A percentile compares a stretch with the other conserved stretches of the same genome.
Conservation (phyloP, 2,888 invertebrate species). For the Empis livida region DNA sequence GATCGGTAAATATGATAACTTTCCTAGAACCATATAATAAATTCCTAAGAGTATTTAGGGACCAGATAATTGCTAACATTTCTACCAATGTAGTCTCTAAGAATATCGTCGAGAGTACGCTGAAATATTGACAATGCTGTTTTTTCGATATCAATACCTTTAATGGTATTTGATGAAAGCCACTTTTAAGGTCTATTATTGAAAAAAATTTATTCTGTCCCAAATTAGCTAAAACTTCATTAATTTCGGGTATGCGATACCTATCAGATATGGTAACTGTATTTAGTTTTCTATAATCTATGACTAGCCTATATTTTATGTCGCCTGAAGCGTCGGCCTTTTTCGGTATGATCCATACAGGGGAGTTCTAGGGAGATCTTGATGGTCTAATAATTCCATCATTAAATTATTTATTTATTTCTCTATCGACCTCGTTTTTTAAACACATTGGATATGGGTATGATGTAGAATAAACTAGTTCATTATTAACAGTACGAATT, state of each 20-base stretch:
- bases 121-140: constrained; percentile 10
- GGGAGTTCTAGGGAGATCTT: constrained; percentile 10
- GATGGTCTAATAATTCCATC: constrained; percentile 10
- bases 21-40: constrained; percentile 22
- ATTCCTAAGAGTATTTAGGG: constrained; percentile 22
- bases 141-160: constrained; percentile 5
- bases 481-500: constrained; percentile 7
- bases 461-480: constrained; percentile 7
- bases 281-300: too few relatives aligned
- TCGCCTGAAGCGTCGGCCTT: too few relatives aligned
- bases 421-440: constrained; percentile 6
- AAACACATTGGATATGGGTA: constrained; percentile 7
- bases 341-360: constrained; percentile 7
- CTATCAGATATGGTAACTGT: too few relatives aligned
- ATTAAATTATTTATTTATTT: constrained; percentile 4
- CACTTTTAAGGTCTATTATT: constrained; percentile 6
- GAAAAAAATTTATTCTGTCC: constrained; percentile 5
- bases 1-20: constrained; percentile 12
- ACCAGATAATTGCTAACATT: constrained; percentile 21
- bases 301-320: too few relatives aligned
- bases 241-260: constrained; percentile 4
- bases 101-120: constrained; percentile 9
- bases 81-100: constrained; percentile 11
- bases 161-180: not conserved
- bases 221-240: constrained; percentile 4